Conservation (phyloP, 2,113 vertebrate genomes). For the Dolichotis patagonum region DNA sequence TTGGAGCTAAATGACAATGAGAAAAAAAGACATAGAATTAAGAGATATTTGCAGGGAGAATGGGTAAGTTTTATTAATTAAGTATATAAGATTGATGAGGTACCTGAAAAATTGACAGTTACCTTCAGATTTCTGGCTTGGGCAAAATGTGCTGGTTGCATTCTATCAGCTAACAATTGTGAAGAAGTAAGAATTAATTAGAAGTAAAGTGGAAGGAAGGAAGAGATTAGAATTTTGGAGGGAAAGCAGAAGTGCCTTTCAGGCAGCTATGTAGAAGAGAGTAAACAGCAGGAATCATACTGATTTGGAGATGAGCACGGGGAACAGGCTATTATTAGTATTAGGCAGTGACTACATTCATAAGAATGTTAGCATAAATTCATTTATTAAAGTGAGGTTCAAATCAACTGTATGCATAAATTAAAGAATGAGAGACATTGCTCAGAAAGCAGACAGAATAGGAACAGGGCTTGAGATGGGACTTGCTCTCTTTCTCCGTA, state of each 20-base stretch:
- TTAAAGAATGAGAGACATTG: background rate
- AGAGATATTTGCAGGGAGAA: background rate
- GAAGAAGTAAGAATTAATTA: background rate
- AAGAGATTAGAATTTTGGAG: background rate
- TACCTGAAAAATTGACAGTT: background rate
- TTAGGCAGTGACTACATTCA: background rate
- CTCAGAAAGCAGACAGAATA: background rate
- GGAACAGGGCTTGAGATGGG: background rate
- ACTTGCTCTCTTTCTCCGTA: background rate
- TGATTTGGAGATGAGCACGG: background rate
- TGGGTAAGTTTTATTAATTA: background rate
- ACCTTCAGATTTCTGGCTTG: background rate
- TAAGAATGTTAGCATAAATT: background rate
- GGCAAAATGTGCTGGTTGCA: background rate
- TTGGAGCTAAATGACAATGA: background rate
- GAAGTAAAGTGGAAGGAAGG: background rate
- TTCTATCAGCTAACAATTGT: background rate
- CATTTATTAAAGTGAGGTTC: constrained; percentile 26
- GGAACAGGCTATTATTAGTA: background rate
- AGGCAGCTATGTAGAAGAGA: background rate
- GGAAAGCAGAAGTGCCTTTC: too few species aligned
- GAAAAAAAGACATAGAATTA: background rate
- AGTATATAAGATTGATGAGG: background rate
- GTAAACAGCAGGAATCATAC: background rate
- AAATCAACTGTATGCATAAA: background rate